phyloP scores from a whole-genome alignment of 1,140 invertebrate genomes.

The Formica exsecta region DNA sequence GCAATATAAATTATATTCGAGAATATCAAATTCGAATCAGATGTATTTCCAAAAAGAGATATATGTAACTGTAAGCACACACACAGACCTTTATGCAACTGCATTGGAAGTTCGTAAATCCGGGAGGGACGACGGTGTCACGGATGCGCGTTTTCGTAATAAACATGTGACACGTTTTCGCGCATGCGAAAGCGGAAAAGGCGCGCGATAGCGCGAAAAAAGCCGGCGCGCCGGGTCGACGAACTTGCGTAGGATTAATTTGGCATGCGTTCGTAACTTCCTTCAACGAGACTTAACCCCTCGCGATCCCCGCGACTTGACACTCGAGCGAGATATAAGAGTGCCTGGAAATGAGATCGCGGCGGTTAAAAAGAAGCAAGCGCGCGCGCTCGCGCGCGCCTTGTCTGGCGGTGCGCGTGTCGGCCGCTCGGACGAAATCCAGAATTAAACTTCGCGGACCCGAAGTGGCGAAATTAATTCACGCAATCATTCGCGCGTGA shows the following conservation, averaged over 20 bases:
- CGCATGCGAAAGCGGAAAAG: slow-evolving; percentile 59
- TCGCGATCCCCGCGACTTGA: slow-evolving; percentile 29
- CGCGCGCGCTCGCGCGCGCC: not conserved
- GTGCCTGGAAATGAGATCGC: slow-evolving; percentile 28
- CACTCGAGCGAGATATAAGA: slow-evolving; percentile 46
- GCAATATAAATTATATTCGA: not conserved
- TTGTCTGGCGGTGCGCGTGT: not conserved
- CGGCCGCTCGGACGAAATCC: slow-evolving; percentile 15
- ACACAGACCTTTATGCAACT: not conserved
- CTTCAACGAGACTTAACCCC: slow-evolving; percentile 60
- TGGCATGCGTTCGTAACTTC: slow-evolving; percentile 56
- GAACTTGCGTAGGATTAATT: slow-evolving; percentile 53
- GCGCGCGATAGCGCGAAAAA: slow-evolving; percentile 52
- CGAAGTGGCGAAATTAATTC: slow-evolving; percentile 48
- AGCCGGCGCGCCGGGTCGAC: slow-evolving; percentile 43
- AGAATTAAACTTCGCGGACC: slow-evolving; percentile 13
- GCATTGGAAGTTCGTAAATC: not conserved
- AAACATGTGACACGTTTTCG: slow-evolving; percentile 39
- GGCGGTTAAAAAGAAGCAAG: slow-evolving; percentile 16
- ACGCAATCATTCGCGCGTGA: slow-evolving; percentile 55
- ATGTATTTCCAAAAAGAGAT: not conserved
- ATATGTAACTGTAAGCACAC: not conserved
- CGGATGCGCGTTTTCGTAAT: slow-evolving; percentile 22
- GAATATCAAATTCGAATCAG: not conserved
- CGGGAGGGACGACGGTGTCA: not conserved